Conservation (phyloP, 30 jellyfish, hydroid and myxozoan species). For the Phacellophora camtschatica region DNA sequence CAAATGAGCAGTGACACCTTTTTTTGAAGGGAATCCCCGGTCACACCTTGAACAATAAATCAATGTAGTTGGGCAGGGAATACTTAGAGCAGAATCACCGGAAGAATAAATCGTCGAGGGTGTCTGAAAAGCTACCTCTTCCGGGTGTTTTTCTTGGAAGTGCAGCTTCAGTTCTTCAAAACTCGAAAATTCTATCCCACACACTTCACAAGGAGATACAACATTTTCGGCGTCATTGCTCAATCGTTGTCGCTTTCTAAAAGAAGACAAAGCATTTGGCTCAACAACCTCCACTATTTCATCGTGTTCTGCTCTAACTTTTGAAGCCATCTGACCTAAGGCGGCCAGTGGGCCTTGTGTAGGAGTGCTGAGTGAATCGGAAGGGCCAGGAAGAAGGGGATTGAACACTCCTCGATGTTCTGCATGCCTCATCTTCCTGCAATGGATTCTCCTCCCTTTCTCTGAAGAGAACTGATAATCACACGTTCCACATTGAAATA, state of each 20-base stretch:
- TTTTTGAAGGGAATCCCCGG: constrained; percentile 79
- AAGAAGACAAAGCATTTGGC: neutral
- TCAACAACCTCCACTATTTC: neutral
- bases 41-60: constrained; percentile 84
- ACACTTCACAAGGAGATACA: constrained; percentile 51
- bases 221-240: neutral
- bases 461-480: constrained; percentile 64
- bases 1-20: constrained; percentile 53
- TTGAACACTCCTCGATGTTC: constrained; percentile 16
- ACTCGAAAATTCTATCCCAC: constrained; percentile 44
- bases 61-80: neutral
- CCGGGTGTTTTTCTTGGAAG: constrained; percentile 69
- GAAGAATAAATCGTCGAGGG: constrained; percentile 1
- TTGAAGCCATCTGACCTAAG: neutral
- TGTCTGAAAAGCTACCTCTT: constrained; percentile 35
- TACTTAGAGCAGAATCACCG: neutral
- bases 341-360: neutral
- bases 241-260: neutral
- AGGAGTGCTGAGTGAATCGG: neutral
- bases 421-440: constrained; percentile 66
- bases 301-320: neutral
- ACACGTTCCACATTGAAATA: constrained; percentile 66
- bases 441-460: constrained; percentile 61
- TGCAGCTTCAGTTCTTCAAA: constrained; percentile 52
- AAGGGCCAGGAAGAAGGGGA: neutral